Conservation (phyloP, 2,113 vertebrate genomes). For the Ctenodactylus gundi region DNA sequence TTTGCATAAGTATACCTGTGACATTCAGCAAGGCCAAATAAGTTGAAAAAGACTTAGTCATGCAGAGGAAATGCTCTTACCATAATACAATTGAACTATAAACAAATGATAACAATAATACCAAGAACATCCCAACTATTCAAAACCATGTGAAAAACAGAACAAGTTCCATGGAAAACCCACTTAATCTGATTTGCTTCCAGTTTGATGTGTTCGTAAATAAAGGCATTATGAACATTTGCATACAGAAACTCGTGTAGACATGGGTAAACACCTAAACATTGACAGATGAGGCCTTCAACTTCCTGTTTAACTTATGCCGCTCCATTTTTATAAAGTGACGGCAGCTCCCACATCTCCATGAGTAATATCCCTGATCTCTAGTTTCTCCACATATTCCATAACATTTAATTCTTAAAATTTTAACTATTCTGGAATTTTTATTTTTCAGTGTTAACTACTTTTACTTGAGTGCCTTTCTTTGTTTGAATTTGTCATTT, state of each 20-base stretch:
- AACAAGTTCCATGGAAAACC: too few species aligned
- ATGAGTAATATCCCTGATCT: not conserved
- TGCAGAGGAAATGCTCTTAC: not conserved
- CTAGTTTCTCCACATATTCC: not conserved
- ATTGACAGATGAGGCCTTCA: not conserved
- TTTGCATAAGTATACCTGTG: not conserved
- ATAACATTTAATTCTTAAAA: not conserved
- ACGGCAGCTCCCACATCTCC: not conserved
- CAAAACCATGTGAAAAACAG: not conserved
- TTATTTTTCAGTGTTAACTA: not conserved
- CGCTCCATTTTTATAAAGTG: not conserved
- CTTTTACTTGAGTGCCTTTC: not conserved
- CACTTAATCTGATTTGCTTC: not conserved
- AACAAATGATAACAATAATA: not conserved
- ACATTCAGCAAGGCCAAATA: not conserved
- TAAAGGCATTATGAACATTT: not conserved
- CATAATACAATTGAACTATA: not conserved
- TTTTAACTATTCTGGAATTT: not conserved
- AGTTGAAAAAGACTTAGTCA: not conserved
- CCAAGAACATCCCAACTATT: not conserved
- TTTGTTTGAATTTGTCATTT: not conserved
- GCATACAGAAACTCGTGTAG: not conserved
- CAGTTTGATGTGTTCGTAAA: not conserved
- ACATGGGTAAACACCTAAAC: not conserved
- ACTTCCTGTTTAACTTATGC: not conserved